Conservation (phyloP, 1,140 invertebrate species). For the Drosophila sproati region DNA sequence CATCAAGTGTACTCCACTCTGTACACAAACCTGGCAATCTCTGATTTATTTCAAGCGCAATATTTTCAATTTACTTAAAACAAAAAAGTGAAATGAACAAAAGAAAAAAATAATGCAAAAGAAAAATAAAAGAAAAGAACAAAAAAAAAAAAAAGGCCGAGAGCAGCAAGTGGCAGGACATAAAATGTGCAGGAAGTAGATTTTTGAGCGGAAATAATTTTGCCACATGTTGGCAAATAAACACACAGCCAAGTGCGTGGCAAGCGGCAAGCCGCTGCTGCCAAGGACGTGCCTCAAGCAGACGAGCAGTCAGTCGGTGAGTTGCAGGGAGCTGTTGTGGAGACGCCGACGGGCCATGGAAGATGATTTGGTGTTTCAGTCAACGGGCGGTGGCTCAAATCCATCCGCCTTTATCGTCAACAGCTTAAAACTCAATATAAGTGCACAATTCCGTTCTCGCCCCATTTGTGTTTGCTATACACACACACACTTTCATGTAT, state of each 20-base stretch:
- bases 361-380: background rate
- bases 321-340: too few relatives aligned
- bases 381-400: slow-evolving; percentile 48
- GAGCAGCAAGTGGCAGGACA: background rate
- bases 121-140: slow-evolving; percentile 11
- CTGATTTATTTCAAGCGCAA: slow-evolving; percentile 43
- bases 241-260: slow-evolving; percentile 31
- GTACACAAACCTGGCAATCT: slow-evolving; percentile 30
- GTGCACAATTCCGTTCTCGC: slow-evolving; percentile 41
- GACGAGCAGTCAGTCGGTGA: slow-evolving; percentile 3
- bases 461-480: slow-evolving; percentile 3
- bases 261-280: too few relatives aligned
- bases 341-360: too few relatives aligned
- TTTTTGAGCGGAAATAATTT: slow-evolving; percentile 80
- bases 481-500: background rate
- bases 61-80: slow-evolving; percentile 68
- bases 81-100: slow-evolving; percentile 16
- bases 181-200: slow-evolving; percentile 65
- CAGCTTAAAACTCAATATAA: slow-evolving; percentile 75
- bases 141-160: background rate
- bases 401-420: slow-evolving; percentile 58
- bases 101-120: background rate
- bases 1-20: slow-evolving; percentile 30
- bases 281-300: slow-evolving; percentile 44
- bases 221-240: slow-evolving; percentile 78